Conservation (phyloP, 2,888 invertebrate genomes). For the Acronicta aceris region DNA sequence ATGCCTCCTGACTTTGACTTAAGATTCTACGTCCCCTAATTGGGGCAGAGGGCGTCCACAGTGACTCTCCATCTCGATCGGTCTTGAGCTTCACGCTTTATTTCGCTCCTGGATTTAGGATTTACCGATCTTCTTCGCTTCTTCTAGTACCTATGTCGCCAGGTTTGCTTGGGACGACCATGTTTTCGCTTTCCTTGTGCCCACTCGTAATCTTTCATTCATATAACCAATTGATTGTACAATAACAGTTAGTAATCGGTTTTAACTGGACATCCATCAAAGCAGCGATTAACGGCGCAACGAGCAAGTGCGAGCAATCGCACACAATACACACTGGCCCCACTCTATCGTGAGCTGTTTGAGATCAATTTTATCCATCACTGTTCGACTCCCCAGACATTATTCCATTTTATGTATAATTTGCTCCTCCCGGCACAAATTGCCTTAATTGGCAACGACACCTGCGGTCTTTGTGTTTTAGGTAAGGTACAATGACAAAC, state of each 20-base stretch:
- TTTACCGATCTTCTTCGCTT: too few species aligned
- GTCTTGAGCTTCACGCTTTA: too few species aligned
- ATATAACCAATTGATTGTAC: conserved; percentile 28
- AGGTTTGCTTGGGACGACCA: too few species aligned
- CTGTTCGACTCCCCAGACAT: conserved; percentile 45
- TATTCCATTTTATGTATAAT: conserved; percentile 31
- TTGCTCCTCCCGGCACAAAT: conserved; percentile 11
- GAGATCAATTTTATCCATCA: conserved; percentile 48
- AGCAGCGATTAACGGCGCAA: conserved; percentile 59
- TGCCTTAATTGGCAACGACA: conserved; percentile 9
- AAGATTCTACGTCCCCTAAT: too few species aligned
- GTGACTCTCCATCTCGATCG: too few species aligned
- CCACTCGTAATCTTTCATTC: not conserved
- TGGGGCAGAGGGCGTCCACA: too few species aligned
- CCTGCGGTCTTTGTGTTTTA: conserved; percentile 19
- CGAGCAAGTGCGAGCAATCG: conserved; percentile 40
- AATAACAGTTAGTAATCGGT: conserved; percentile 60
- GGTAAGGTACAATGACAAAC: conserved; percentile 17
- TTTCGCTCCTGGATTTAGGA: too few species aligned
- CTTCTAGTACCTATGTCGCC: too few species aligned
- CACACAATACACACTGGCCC: conserved; percentile 41
- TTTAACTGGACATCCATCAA: conserved; percentile 65
- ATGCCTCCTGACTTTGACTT: too few species aligned
- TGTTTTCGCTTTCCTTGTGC: too few species aligned
- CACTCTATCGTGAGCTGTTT: conserved; percentile 37